Evolutionary conservation across 2,113 vertebrate species (phyloP).

Genomic region (Xiphophorus maculatus): DNA sequence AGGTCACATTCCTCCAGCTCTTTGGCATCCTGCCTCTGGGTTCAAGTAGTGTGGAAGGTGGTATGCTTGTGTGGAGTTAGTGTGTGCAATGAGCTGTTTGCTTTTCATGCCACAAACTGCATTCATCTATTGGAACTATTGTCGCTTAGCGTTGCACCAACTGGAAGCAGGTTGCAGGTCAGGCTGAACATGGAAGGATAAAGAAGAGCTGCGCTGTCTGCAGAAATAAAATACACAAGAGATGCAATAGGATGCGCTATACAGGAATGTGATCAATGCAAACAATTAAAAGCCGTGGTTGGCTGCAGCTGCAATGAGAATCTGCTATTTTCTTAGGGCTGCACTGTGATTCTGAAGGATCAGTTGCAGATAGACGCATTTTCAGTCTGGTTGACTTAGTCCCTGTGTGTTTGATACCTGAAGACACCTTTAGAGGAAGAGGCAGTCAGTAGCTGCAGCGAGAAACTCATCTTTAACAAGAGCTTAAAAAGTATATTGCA

Average conservation of each 20-base stretch:
- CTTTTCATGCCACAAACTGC: slow-evolving; percentile 57
- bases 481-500: neutral
- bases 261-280: slow-evolving; percentile 52
- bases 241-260: slow-evolving; percentile 46
- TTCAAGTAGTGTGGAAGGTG: slow-evolving; percentile 68
- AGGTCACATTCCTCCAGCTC: slow-evolving; percentile 80
- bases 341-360: slow-evolving; percentile 59
- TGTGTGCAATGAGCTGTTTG: slow-evolving; percentile 54
- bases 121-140: slow-evolving; percentile 45
- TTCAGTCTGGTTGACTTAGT: slow-evolving; percentile 60
- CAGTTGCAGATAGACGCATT: slow-evolving; percentile 58
- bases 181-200: neutral
- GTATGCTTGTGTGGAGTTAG: slow-evolving; percentile 30
- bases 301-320: slow-evolving; percentile 52
- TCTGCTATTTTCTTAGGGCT: slow-evolving; percentile 48
- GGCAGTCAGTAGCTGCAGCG: slow-evolving; percentile 3
- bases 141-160: slow-evolving; percentile 33
- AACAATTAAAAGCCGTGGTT: slow-evolving; percentile 6
- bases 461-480: neutral
- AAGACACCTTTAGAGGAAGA: slow-evolving; percentile 47
- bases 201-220: neutral
- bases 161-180: slow-evolving; percentile 5
- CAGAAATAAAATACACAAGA: slow-evolving; percentile 14
- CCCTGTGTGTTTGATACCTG: slow-evolving; percentile 56
- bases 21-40: slow-evolving; percentile 75